A percentile compares a stretch with the other conserved stretches of the same genome.
phyloP scores from a whole-genome alignment of 2,888 invertebrate genomes.

The Drosophila formosana region DNA sequence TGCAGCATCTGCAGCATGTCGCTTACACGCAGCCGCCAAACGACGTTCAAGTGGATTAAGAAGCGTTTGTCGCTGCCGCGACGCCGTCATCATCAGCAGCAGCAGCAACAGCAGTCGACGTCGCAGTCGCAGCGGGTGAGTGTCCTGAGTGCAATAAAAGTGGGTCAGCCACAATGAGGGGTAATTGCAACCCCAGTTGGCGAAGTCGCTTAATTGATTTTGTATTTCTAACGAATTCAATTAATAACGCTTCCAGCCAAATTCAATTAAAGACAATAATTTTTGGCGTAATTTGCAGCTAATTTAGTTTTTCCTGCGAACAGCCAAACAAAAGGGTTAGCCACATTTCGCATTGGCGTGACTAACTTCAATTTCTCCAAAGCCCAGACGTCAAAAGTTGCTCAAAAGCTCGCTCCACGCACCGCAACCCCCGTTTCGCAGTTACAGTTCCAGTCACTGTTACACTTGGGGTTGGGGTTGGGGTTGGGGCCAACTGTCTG shows the following conservation, averaged over 20 bases:
- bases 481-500: constrained; percentile 56
- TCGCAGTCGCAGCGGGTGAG: constrained; percentile 43
- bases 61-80: constrained; percentile 70
- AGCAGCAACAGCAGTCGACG: constrained; percentile 15
- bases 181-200: not conserved
- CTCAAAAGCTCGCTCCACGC: constrained; percentile 44
- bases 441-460: constrained; percentile 1
- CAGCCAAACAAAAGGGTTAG: constrained; percentile 59
- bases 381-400: constrained; percentile 49
- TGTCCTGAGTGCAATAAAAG: constrained; percentile 40
- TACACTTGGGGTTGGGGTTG: not conserved
- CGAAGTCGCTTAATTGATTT: constrained; percentile 33
- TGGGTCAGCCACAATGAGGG: constrained; percentile 49
- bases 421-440: constrained; percentile 3
- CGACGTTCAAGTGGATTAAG: constrained; percentile 83
- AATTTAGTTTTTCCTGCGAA: constrained; percentile 71
- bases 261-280: constrained; percentile 71
- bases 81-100: constrained; percentile 47
- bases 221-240: constrained; percentile 58
- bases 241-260: constrained; percentile 53
- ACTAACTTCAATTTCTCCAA: constrained; percentile 70
- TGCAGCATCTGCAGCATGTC: constrained; percentile 78
- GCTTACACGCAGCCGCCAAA: constrained; percentile 71
- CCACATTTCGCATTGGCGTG: constrained; percentile 67
- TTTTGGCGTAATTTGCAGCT: constrained; percentile 64